Base-by-base conservation (phyloP, 1,140 invertebrate species). In the Berghia stephanieae region DNA sequence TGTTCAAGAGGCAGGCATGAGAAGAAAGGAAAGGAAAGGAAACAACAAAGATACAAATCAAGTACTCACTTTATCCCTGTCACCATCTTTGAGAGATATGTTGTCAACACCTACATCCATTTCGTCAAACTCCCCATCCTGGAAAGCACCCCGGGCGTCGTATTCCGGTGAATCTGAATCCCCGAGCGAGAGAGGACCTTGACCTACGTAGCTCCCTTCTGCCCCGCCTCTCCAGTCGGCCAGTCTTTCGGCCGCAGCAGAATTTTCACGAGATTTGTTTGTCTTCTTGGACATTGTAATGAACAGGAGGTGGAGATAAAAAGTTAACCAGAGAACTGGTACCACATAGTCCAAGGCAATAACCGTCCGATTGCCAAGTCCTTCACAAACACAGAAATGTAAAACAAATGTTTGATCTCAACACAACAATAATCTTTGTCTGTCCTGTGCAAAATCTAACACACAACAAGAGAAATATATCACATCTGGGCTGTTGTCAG, bases 141-240 rank as follows among this genome's bases (percentile, higher is more conserved):
- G 75, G 72, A 80, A 76, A 8, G 74, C 74, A 36, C 60, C 63
- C 21, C 36, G 46, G 18, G 66, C 44, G 66, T 80, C 79, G 44
- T 77, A 70, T 34, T 82, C 81, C 44, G 81, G 81, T 44, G 81
- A 82, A 46, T 82, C 79, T 27, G 78, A 77, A 67, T 70, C 78
- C 16, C 70, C 70, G 21, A 74, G 18, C 10, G 79, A 77, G 36
- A 80, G 13, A 21, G 69, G n/a, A 18, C 44, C 21, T 52, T 70
- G 71, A n/a, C 70, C 57, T 46, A 72, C 21, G 71, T 71, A 63
- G 36, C 43, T 57, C 2, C 74, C 75, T 75, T 78, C n/a, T n/a
- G n/a, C n/a, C n/a, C 40, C 80, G 21, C 82, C 82, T 66, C 43
- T 83, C 78, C 82, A 84, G 70, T 84, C 82, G 40, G 83, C 83